Conservation (phyloP, 1,140 invertebrate genomes). For the Drosophila gunungcola region DNA sequence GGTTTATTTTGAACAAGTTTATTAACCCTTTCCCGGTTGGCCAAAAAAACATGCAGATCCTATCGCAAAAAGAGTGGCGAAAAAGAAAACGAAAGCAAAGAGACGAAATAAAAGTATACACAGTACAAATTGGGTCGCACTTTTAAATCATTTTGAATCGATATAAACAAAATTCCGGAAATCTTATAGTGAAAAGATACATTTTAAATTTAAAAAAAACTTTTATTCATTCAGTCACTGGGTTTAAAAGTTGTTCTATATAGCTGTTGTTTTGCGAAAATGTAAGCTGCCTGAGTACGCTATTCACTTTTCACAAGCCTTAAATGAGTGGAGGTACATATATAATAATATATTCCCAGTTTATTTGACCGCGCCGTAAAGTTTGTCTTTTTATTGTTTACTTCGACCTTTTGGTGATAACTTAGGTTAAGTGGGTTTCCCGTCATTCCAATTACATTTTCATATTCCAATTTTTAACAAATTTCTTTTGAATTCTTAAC, state of each 20-base stretch:
- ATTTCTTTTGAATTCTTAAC: no score
- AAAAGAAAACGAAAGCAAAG: conserved; percentile 23
- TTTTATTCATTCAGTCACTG: no score
- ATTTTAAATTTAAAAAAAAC: no score
- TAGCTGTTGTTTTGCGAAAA: not conserved
- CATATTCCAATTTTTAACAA: not conserved
- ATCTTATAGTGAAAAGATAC: no score
- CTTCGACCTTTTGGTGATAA: not conserved
- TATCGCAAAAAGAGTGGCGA: conserved; percentile 40
- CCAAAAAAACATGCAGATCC: conserved; percentile 60
- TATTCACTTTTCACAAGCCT: not conserved
- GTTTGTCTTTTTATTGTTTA: not conserved
- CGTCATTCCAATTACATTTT: not conserved
- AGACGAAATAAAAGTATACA: conserved; percentile 9
- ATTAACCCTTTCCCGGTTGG: conserved; percentile 64
- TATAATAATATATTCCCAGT: not conserved
- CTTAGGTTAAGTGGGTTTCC: not conserved
- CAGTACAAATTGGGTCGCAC: not conserved
- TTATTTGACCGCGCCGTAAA: not conserved
- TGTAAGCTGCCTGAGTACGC: not conserved
- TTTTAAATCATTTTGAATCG: no score
- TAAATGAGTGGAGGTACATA: not conserved
- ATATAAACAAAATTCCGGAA: no score
- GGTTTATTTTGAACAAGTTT: conserved; percentile 69
- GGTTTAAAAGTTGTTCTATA: no score